Evolutionary conservation across 92 coral and sea anemone genomes (phyloP), one percentile per base, ranked within the genome.

Genomic region (Bergia sp.): DNA sequence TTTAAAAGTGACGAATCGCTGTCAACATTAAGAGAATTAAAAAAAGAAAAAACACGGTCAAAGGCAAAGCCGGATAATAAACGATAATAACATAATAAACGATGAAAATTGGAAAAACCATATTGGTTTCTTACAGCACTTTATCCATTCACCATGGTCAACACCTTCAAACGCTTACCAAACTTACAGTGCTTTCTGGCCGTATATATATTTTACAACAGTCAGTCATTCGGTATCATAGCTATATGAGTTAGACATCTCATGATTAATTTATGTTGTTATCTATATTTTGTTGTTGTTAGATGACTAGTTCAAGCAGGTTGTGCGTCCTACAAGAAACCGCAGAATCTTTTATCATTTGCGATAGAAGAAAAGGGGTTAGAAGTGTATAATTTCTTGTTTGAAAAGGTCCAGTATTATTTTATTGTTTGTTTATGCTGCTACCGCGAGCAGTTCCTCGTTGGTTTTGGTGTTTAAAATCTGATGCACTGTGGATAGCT

Each of bases 301-400:
- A 55, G 58, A 5, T 10, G 50, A 61, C 45, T 37, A 47, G 65
- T 71, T 50, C 41, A 11, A 84, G 66, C 87, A 65, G 67, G 74
- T 45, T 71, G 2, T 44, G 87, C 87, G 49, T 84, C 79, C 43
- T 64, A 0, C 1, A 47, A 23, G 49, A 69, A 71, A 69, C 87
- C 78, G 42, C 87, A 84, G 41, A 82, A 47, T 10, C 29, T 84
- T 20, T 84, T 73, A 75, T 36, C 78, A 13, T 69, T 72, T 71
- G 67, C 58, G 15, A 53, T 7, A 69, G 44, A 37, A 4, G 15
- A 84, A 67, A 23, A 47, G 12, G 23, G 36, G 45, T 21, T 38
- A 23, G 74, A 18, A 45, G 47, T 2, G 29, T 40, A 38, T 39
- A 42, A 15, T 41, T 82, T 23, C 41, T 49, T 84, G 43, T 3